Evolutionary conservation across 2,797 vertebrate genomes (phyloP).

Genomic region (Cyclura pinguis): DNA sequence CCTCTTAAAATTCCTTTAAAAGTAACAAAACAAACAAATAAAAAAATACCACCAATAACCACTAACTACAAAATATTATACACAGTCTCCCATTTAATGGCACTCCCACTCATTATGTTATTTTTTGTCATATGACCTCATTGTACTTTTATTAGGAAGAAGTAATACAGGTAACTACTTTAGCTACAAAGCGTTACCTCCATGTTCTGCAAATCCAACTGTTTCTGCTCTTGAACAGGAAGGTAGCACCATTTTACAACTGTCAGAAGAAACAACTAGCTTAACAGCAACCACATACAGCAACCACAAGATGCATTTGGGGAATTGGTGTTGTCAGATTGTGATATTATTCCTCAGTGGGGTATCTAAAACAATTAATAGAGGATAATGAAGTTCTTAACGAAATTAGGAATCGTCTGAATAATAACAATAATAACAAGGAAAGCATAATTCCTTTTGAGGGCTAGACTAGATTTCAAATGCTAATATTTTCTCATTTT

Average conservation of each 20-base stretch:
- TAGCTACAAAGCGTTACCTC: background rate
- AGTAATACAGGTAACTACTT: background rate
- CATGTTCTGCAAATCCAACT: background rate
- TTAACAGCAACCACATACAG: slow-evolving; percentile 62
- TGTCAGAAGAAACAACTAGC: slow-evolving; percentile 60
- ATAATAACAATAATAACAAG: slow-evolving; percentile 50
- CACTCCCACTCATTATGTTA: background rate
- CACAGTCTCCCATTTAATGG: background rate
- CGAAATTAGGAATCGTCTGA: slow-evolving; percentile 67
- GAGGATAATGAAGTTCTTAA: slow-evolving; percentile 69
- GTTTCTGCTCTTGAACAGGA: slow-evolving; percentile 19
- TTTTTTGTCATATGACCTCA: background rate
- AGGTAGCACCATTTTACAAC: slow-evolving; percentile 33
- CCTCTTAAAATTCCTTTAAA: background rate
- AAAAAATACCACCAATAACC: too few relatives aligned
- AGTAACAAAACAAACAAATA: background rate
- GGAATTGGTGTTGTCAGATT: slow-evolving; percentile 76
- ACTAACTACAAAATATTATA: background rate
- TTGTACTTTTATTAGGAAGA: background rate
- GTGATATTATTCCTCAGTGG: slow-evolving; percentile 67
- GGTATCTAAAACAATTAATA: slow-evolving; percentile 78
- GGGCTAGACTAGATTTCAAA: slow-evolving; percentile 19
- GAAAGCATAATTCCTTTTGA: slow-evolving; percentile 38
- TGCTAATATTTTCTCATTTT: background rate
- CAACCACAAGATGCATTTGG: slow-evolving; percentile 74